These are phyloP conservation scores for Leucoptera coffeella DNA, from an alignment of 2,888 invertebrate genomes.

Conservation along the genomic window DNA sequence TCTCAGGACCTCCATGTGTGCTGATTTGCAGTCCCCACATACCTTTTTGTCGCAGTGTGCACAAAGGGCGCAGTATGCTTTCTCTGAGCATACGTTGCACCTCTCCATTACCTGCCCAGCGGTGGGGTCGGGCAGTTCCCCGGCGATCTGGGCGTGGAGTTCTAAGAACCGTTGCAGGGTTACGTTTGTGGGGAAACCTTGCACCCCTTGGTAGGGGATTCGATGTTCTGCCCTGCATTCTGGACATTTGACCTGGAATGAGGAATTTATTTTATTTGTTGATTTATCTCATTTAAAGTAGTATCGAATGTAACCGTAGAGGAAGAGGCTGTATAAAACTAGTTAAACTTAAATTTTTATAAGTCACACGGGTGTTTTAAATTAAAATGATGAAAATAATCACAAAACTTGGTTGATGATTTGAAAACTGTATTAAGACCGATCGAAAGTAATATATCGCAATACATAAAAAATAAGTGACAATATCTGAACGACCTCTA, in stretches of 20 bases:
- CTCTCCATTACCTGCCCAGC: constrained; percentile 90
- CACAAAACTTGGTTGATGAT: too few species aligned
- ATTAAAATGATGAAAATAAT: too few species aligned
- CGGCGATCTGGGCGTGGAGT: constrained; percentile 87
- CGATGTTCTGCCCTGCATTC: constrained; percentile 96
- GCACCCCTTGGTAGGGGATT: constrained; percentile 91
- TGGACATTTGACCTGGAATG: constrained; percentile 84
- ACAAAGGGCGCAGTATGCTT: constrained; percentile 82
- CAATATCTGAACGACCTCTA: too few species aligned
- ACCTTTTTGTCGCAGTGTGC: constrained; percentile 97
- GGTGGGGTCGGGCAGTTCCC: constrained; percentile 85
- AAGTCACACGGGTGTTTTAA: too few species aligned
- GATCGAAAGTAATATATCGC: too few species aligned
- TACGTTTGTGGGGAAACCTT: constrained; percentile 93
- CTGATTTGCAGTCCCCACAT: constrained; percentile 92
- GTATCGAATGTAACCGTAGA: too few species aligned
- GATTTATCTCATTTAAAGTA: too few species aligned
- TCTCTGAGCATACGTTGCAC: constrained; percentile 89
- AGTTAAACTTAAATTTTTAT: too few species aligned
- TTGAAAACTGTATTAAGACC: too few species aligned
- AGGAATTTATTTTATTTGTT: neutral
- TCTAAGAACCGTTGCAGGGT: constrained; percentile 92
- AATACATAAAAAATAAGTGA: too few species aligned
- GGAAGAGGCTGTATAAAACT: too few species aligned
- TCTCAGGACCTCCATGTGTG: constrained; percentile 92